Evolutionary conservation across 2,888 invertebrate genomes (phyloP), one percentile per base, ranked within the genome.

Genomic region (Cataglyphis rosenhaueri): DNA sequence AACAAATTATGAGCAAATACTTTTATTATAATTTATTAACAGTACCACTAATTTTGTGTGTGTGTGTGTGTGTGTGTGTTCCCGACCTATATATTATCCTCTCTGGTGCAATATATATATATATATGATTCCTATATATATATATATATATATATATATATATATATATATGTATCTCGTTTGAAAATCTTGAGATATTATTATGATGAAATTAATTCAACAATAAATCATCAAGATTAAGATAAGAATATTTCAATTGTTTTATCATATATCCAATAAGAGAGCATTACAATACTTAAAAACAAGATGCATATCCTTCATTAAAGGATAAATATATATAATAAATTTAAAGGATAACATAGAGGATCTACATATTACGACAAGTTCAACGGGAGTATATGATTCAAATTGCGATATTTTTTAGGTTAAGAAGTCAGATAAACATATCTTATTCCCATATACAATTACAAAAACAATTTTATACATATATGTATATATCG

Each of bases 1-100:
- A 86, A 90, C 82, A 82, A 87, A 87, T 87, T 68, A 87, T 87
- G 90, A 90, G 87, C 88, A 90, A 90, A 85, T 85, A 81, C 66
- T 75, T 78, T 82, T 84, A 76, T 81, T 57, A 88, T 68, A 81
- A 89, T 84, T 84, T 83, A 71, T 65, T 83, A 88, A 87, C 85
- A 78, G 35, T 89, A 87, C 82, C 65, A 81, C 81, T 84, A 88
- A 35, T 65, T 85, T 78, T 86, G 85, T 88, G 81, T 85, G 29
- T 86, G 85, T 88, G 81, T 85, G 85, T 85, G 85, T 86, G 85
- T 88, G 81, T 85, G 29, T 86, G 85, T 85, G 85, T 88, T 88
- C 86, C 84, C 85, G 59, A 85, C 82, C 78, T 62, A 64, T 81
- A 79, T 82, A 85, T 84, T 81, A 79, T 84, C 74, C 52, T 85